A percentile compares a stretch with the other conserved stretches of the same genome.
Evolutionary conservation across 1,140 invertebrate species (phyloP).

Genomic region (Nephila pilipes): DNA sequence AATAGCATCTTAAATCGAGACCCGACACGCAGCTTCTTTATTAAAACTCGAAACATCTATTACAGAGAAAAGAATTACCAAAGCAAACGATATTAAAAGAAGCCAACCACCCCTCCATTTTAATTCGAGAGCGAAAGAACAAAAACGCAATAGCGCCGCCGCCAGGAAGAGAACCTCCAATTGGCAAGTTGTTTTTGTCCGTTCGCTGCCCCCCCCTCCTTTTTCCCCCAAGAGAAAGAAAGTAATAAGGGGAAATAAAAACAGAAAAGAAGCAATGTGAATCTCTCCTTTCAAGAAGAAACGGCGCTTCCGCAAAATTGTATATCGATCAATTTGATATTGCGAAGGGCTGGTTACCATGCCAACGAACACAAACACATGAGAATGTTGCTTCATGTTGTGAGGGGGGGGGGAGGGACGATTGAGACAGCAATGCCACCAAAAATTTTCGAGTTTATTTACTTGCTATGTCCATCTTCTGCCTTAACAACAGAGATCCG

Average conservation of each 20-base stretch:
- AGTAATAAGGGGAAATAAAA: neutral
- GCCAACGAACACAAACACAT: constrained; percentile 45
- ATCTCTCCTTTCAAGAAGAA: constrained; percentile 37
- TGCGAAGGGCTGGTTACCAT: constrained; percentile 29
- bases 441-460: neutral
- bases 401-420: neutral
- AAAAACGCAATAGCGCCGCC: neutral
- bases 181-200: constrained; percentile 1
- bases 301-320: constrained; percentile 16
- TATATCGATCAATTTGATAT: constrained; percentile 67
- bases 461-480: constrained; percentile 5
- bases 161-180: neutral
- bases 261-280: neutral
- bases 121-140: neutral
- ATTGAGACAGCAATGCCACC: neutral
- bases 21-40: neutral
- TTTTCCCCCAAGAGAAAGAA: too few relatives aligned
- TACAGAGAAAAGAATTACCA: neutral
- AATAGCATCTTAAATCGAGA: neutral
- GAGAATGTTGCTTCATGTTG: neutral
- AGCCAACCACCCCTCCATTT: neutral
- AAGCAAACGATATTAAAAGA: constrained; percentile 29
- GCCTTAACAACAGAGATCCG: neutral
- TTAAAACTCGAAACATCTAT: neutral
- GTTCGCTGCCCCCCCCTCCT: neutral